Evolutionary conservation across 35 echinoderm and acorn worm genomes (phyloP).

Genomic region (Hemicentrotus pulcherrimus): DNA sequence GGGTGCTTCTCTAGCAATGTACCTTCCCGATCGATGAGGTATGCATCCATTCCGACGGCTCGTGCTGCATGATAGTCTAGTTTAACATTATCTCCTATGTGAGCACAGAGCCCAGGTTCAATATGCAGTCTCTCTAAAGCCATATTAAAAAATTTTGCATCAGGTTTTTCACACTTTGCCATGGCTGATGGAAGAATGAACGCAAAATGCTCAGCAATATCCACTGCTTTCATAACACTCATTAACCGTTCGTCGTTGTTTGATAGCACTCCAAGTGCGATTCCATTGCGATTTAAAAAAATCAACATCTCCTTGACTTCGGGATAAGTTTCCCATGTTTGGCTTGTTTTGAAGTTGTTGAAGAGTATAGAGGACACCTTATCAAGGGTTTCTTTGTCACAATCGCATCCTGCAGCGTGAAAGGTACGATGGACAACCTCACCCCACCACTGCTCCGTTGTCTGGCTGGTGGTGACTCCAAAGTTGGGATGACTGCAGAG

Average conservation of each 20-base stretch:
- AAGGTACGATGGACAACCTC: slow-evolving; percentile 80
- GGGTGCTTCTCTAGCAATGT: slow-evolving; percentile 33
- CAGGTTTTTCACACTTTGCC: slow-evolving; percentile 68
- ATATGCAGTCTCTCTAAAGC: slow-evolving; percentile 65
- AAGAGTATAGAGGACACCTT: slow-evolving; percentile 76
- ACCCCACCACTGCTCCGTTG: slow-evolving; percentile 77
- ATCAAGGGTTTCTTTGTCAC: slow-evolving; percentile 39
- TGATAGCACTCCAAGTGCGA: slow-evolving; percentile 80
- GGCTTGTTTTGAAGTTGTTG: slow-evolving; percentile 65
- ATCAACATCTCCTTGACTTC: slow-evolving; percentile 84
- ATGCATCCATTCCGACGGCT: slow-evolving; percentile 75
- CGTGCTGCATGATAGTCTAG: slow-evolving; percentile 74
- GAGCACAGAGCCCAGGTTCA: slow-evolving; percentile 53
- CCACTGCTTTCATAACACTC: slow-evolving; percentile 55
- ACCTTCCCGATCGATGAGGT: slow-evolving; percentile 74
- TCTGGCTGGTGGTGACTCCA: slow-evolving; percentile 58
- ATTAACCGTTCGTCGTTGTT: slow-evolving; percentile 80
- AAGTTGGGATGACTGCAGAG: slow-evolving; percentile 73
- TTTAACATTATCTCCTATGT: slow-evolving; percentile 84
- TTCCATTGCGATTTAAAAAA: slow-evolving; percentile 74
- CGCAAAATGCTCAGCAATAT: slow-evolving; percentile 79
- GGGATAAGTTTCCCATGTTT: slow-evolving; percentile 76
- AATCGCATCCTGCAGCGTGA: slow-evolving; percentile 26
- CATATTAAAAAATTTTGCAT: slow-evolving; percentile 72
- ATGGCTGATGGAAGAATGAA: slow-evolving; percentile 77